These are phyloP conservation scores for Adelges cooleyi DNA, from an alignment of 1,140 invertebrate species.

Conservation along the genomic window DNA sequence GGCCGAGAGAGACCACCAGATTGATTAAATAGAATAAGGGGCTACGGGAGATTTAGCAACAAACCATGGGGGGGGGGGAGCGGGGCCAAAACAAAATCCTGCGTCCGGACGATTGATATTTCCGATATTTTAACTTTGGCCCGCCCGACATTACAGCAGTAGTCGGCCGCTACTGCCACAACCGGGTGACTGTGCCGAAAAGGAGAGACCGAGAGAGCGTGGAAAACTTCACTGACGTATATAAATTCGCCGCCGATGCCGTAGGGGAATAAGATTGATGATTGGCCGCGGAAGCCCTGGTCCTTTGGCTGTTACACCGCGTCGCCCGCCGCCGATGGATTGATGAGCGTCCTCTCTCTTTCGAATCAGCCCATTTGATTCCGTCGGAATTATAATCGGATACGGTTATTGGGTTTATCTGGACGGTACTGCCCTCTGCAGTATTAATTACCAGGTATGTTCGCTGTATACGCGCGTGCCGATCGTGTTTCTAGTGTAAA, in stretches of 20 bases:
- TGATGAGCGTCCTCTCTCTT: slow-evolving; percentile 5
- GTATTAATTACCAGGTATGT: no score
- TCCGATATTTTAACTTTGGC: slow-evolving; percentile 6
- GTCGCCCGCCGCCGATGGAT: slow-evolving; percentile 1
- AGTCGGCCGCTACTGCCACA: background rate
- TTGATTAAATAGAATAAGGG: no score
- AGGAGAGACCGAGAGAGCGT: background rate
- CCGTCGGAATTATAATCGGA: slow-evolving; percentile 7
- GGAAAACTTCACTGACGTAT: slow-evolving; percentile 15
- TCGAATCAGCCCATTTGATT: slow-evolving; percentile 1
- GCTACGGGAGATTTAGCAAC: no score
- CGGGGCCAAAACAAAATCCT: background rate
- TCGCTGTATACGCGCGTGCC: no score
- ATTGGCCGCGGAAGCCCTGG: background rate
- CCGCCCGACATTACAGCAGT: background rate
- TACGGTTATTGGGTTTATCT: background rate
- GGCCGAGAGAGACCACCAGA: no score
- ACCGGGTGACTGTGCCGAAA: background rate
- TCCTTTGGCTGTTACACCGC: background rate
- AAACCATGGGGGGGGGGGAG: no score
- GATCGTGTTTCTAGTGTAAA: no score
- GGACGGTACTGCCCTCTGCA: no score
- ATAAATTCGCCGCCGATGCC: slow-evolving; percentile 5
- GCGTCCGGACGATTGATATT: slow-evolving; percentile 5
- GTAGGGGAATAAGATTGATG: slow-evolving; percentile 22